Evolutionary conservation across 1,140 invertebrate species (phyloP), one percentile per base, ranked within the genome.

Genomic region (Acromyrmex echinatior): DNA sequence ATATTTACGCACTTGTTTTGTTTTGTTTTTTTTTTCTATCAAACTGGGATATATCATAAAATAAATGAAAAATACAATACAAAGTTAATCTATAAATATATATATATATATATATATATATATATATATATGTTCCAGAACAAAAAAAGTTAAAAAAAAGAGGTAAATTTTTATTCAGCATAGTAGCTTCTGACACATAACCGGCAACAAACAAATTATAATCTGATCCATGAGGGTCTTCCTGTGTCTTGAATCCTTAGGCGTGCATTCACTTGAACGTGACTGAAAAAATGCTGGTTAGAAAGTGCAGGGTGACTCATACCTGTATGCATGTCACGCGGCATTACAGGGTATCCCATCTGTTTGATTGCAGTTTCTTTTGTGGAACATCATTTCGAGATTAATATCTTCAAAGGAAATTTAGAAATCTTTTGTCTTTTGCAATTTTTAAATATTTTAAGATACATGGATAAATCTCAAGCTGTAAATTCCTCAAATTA

Each of bases 201-300:
- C 25, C 28, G 5, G 53, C 62, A 35, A 79, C 18, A 70, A 56
- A 79, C 2, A n/a, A 58, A 16, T 62, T 28, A 74, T 74, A 49
- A 82, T 49, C 25, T 16, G n/a, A 56, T 28, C 35, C 18, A 49
- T 28, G 60, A 79, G 62, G 60, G 76, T 79, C 74, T 66, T 86
- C 62, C 60, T 39, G 78, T 45, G 31, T 66, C 31, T 79, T 10
- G 56, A 51, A 58, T 60, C 74, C 56, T 63, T 56, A 58, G 35
- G 39, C 62, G 62, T 84, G 87, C 68, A 49, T 25, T 68, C 53
- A 51, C 66, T 51, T 58, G 78, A 63, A 84, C 39, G 73, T n/a
- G 51, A 62, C 45, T 45, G 77, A 66, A 89, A 77, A 91, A 68
- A 88, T 84, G 58, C 31, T 66, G 63, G 31, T 87, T 90, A 74